A percentile compares a stretch with the other conserved stretches of the same genome.
Evolutionary conservation across 2,797 vertebrate species (phyloP).

Genomic region (Graptemys geographica): DNA sequence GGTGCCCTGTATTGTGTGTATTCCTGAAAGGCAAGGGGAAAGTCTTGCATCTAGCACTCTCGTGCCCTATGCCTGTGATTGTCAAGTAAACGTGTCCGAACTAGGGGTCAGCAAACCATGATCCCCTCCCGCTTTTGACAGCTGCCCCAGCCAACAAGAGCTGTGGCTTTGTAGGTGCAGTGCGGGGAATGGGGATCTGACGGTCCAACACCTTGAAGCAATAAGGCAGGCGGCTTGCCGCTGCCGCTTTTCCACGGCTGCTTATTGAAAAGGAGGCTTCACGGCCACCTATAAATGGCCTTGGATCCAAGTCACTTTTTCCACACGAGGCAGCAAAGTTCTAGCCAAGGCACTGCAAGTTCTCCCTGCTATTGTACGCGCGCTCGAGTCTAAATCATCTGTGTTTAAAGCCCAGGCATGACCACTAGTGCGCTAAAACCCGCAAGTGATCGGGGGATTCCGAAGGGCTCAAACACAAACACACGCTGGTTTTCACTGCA

Average conservation of each 20-base stretch:
- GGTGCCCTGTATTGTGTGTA: constrained; percentile 34
- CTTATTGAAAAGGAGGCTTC: constrained; percentile 63
- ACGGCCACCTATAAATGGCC: constrained; percentile 75
- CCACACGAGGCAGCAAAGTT: constrained; percentile 45
- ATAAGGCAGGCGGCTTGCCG: constrained; percentile 35
- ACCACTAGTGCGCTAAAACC: neutral
- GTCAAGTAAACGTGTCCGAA: neutral
- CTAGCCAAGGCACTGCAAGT: neutral
- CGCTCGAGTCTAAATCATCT: neutral
- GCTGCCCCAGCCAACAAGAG: neutral
- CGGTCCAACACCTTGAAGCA: constrained; percentile 28
- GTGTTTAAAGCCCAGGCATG: neutral
- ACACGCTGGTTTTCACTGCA: constrained; percentile 21
- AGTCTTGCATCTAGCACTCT: neutral
- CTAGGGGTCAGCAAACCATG: constrained; percentile 8
- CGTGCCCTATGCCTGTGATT: constrained; percentile 7
- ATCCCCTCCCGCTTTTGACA: neutral
- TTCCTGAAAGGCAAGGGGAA: constrained; percentile 13
- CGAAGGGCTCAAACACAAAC: neutral
- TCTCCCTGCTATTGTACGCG: neutral
- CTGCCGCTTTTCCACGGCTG: constrained; percentile 36
- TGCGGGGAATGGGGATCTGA: neutral
- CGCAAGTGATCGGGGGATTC: neutral
- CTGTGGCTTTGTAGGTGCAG: neutral
- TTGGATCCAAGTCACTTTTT: constrained; percentile 26